Conservation (phyloP, 2,888 invertebrate species). For the Bombylius discolor region DNA sequence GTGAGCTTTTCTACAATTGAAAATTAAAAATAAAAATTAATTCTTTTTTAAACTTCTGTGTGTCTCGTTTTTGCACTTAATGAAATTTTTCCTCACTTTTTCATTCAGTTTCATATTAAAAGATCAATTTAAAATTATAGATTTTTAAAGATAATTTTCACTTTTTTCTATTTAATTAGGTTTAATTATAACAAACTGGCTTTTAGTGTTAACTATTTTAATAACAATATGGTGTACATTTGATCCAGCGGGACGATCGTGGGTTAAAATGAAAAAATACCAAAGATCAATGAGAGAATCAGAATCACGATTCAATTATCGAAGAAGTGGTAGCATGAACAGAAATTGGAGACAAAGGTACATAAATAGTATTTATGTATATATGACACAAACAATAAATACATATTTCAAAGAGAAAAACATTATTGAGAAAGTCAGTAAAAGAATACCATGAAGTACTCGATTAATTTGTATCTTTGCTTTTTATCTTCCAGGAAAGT, state of each 20-base stretch:
- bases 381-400: too few relatives aligned
- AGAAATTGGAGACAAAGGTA: conserved; percentile 72
- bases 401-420: too few relatives aligned
- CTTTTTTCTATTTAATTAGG: conserved; percentile 36
- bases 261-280: conserved; percentile 83
- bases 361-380: background rate
- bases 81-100: too few relatives aligned
- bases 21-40: too few relatives aligned
- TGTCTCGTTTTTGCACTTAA: too few relatives aligned
- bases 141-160: too few relatives aligned
- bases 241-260: conserved; percentile 74
- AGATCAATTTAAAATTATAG: too few relatives aligned
- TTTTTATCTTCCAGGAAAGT: conserved; percentile 51
- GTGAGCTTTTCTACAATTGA: conserved; percentile 38
- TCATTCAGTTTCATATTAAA: too few relatives aligned
- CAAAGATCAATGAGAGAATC: conserved; percentile 68
- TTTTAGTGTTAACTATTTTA: conserved; percentile 55
- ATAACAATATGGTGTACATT: conserved; percentile 77
- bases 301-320: conserved; percentile 61
- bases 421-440: too few relatives aligned
- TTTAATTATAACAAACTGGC: conserved; percentile 65
- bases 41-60: too few relatives aligned
- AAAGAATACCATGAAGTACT: too few relatives aligned
- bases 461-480: too few relatives aligned
- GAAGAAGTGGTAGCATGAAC: conserved; percentile 60